A percentile compares a stretch with the other conserved stretches of the same genome.
These are phyloP conservation scores for Lamellibrachia columna DNA, from an alignment of 2,888 invertebrate genomes.

Conservation along the genomic window DNA sequence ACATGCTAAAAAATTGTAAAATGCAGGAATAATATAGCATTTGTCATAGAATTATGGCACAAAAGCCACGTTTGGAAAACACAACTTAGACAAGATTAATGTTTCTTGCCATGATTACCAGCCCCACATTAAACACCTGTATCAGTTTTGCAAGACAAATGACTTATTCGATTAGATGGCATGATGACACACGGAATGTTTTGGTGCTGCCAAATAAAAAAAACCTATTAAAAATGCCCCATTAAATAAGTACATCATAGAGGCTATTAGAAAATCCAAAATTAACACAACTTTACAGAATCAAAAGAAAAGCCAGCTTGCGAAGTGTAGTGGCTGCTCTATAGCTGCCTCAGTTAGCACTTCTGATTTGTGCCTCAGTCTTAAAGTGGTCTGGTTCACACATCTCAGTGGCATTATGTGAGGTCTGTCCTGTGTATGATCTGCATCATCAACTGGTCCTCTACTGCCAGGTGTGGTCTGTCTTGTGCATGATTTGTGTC, in stretches of 20 bases:
- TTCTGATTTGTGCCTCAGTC: neutral
- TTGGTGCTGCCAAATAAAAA: neutral
- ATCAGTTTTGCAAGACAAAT: neutral
- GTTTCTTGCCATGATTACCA: neutral
- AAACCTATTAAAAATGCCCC: neutral
- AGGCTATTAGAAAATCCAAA: neutral
- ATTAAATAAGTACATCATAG: neutral
- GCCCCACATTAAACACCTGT: neutral
- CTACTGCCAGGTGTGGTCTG: neutral
- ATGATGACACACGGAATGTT: neutral
- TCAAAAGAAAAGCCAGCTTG: neutral
- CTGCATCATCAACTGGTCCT: neutral
- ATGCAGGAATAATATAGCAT: neutral
- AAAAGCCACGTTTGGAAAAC: neutral
- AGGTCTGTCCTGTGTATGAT: neutral
- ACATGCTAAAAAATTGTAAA: neutral
- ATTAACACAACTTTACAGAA: neutral
- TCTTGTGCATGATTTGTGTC: no score
- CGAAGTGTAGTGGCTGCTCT: neutral
- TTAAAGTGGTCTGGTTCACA: neutral
- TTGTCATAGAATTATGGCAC: neutral
- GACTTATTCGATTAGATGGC: neutral
- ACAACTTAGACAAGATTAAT: constrained; percentile 1
- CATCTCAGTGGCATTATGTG: neutral
- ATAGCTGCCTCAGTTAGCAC: neutral